Evolutionary conservation across 2,113 vertebrate species (phyloP).

Genomic region (Brachionichthys hirsutus): DNA sequence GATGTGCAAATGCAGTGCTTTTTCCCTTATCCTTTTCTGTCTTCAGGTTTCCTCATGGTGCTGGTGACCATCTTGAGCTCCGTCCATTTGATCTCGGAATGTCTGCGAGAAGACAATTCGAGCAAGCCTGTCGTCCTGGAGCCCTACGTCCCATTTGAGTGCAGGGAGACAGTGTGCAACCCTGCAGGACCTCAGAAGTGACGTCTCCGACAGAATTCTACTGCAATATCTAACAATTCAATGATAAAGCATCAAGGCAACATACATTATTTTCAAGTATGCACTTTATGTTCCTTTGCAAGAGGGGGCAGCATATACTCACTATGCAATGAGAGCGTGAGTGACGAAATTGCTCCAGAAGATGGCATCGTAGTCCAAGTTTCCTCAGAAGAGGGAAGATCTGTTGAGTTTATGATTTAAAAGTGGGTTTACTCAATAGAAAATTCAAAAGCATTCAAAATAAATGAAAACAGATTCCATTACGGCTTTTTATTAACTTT

Average conservation of each 20-base stretch:
- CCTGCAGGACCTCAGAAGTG: background rate
- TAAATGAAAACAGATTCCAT: too few species aligned
- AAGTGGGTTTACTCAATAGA: background rate
- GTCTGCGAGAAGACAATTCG: constrained; percentile 2
- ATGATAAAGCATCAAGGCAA: background rate
- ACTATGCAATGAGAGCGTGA: background rate
- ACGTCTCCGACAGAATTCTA: background rate
- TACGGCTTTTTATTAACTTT: too few species aligned
- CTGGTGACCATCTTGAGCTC: constrained; percentile 48
- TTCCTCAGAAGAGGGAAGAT: background rate
- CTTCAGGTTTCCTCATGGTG: constrained; percentile 48
- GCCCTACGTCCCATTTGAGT: background rate
- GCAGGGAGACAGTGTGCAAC: constrained; percentile 24
- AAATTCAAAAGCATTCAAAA: background rate
- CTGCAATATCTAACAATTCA: background rate
- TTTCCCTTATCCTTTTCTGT: background rate
- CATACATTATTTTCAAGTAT: background rate
- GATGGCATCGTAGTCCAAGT: constrained; percentile 28
- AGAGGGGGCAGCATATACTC: constrained; percentile 45
- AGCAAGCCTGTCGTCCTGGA: background rate
- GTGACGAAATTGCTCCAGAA: background rate
- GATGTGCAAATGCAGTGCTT: background rate
- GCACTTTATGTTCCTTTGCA: constrained; percentile 26
- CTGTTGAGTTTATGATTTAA: background rate
- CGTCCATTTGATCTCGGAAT: constrained; percentile 23